A percentile compares a stretch with the other conserved stretches of the same genome.
phyloP scores from a whole-genome alignment of 1,140 invertebrate genomes.

The Eumeta japonica region DNA sequence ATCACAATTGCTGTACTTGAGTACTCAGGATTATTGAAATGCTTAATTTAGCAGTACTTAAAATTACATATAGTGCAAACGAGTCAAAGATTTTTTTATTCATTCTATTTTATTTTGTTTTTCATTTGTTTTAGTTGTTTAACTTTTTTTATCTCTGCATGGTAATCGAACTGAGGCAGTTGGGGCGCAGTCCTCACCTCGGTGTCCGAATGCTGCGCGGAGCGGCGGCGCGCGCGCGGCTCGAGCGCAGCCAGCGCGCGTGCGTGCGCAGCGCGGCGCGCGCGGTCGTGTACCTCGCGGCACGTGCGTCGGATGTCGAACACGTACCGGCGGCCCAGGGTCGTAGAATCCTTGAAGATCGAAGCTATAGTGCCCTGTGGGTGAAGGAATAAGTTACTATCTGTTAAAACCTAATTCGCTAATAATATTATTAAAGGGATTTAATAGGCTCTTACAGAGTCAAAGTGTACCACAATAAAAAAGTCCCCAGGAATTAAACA shows the following conservation, averaged over 20 bases:
- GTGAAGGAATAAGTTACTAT: conserved; percentile 1
- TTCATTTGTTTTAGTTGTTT: too few species aligned
- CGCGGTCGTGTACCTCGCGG: conserved; percentile 84
- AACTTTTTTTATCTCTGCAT: too few species aligned
- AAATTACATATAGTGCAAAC: neutral
- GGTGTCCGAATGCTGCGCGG: conserved; percentile 12
- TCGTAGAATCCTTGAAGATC: conserved; percentile 86
- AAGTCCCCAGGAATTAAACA: too few species aligned
- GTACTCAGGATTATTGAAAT: too few species aligned
- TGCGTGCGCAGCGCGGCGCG: conserved; percentile 62
- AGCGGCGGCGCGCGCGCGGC: conserved; percentile 18
- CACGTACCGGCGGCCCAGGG: conserved; percentile 82
- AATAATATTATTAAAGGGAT: neutral
- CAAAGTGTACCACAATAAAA: too few species aligned
- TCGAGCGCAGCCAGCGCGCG: conserved; percentile 13
- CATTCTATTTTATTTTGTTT: neutral
- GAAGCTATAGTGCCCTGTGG: conserved; percentile 81
- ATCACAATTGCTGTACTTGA: too few species aligned
- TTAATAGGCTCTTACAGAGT: too few species aligned
- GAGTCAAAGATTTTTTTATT: neutral
- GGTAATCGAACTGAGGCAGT: too few species aligned
- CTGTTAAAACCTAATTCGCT: too few species aligned
- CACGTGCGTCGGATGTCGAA: conserved; percentile 86
- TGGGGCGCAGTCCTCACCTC: too few species aligned
- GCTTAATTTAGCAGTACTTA: too few species aligned